These are phyloP conservation scores for Centropus unirufus DNA, from an alignment of 2,113 vertebrate species.

Conservation along the genomic window DNA sequence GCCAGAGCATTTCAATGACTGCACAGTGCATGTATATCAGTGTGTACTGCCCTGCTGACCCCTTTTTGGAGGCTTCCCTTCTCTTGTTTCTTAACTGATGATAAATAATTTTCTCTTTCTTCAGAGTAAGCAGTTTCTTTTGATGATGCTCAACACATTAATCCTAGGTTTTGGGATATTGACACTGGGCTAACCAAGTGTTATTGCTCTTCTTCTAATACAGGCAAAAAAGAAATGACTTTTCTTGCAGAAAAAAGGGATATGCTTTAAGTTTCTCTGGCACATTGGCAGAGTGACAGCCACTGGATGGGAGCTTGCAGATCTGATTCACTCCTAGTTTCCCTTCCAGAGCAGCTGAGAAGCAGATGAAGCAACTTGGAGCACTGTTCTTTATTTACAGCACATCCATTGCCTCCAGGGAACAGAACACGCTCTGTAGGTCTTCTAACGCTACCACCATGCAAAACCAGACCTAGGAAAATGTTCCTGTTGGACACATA, in stretches of 20 bases:
- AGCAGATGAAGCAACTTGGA: not conserved
- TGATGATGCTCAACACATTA: not conserved
- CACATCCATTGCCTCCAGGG: not conserved
- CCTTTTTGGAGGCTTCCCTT: not conserved
- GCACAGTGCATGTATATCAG: rapidly evolving
- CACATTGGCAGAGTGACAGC: not conserved
- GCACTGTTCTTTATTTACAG: not conserved
- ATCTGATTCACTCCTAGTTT: not conserved
- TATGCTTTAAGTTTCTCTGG: not conserved
- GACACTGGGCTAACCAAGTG: not conserved
- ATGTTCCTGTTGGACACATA: not conserved
- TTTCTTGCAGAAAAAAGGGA: not conserved
- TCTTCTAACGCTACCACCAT: not conserved
- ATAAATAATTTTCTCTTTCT: not conserved
- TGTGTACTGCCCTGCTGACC: not conserved
- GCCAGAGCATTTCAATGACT: not conserved
- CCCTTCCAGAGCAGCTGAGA: not conserved
- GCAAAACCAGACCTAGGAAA: not conserved
- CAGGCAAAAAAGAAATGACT: not conserved
- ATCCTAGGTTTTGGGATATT: not conserved
- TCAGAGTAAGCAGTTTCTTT: not conserved
- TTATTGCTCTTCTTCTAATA: not conserved
- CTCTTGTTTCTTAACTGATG: not conserved
- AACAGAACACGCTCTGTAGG: not conserved
- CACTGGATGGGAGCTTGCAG: not conserved